Conservation (phyloP, 2,888 invertebrate species). For the Lasioglossum malachurum region DNA sequence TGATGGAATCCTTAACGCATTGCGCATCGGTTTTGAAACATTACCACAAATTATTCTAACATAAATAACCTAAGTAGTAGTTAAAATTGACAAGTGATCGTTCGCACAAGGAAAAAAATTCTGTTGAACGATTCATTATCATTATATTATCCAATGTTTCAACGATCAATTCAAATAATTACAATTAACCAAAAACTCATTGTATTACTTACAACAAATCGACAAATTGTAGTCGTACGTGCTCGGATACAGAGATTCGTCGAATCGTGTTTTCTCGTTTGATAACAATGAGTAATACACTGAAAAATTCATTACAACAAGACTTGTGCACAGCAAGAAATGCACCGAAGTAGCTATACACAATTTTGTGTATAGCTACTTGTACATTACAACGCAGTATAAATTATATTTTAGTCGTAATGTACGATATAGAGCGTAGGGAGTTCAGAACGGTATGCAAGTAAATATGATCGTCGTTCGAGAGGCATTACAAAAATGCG, state of each 20-base stretch:
- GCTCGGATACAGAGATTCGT: background rate
- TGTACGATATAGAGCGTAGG: slow-evolving; percentile 21
- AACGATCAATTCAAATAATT: slow-evolving; percentile 7
- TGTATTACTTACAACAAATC: background rate
- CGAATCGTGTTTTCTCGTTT: background rate
- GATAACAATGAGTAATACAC: slow-evolving; percentile 19
- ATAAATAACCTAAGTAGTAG: slow-evolving; percentile 37
- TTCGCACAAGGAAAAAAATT: slow-evolving; percentile 24
- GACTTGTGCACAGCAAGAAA: slow-evolving; percentile 39
- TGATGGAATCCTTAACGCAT: slow-evolving; percentile 7
- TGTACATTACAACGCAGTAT: slow-evolving; percentile 23
- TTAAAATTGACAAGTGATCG: slow-evolving; percentile 39
- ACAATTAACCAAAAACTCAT: slow-evolving; percentile 6
- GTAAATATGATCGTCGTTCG: slow-evolving; percentile 44
- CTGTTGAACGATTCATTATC: slow-evolving; percentile 9
- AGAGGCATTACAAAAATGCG: slow-evolving; percentile 48
- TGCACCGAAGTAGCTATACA: slow-evolving; percentile 14
- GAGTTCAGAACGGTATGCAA: slow-evolving; percentile 24
- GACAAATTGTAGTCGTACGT: background rate
- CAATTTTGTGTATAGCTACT: slow-evolving; percentile 29
- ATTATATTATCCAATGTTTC: slow-evolving; percentile 21
- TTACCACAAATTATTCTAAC: slow-evolving; percentile 40
- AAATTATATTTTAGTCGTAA: slow-evolving; percentile 42
- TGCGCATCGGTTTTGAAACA: slow-evolving; percentile 9
- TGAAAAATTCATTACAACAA: slow-evolving; percentile 22